Conservation (phyloP, 1,140 invertebrate species). For the Goniozus legneri region DNA sequence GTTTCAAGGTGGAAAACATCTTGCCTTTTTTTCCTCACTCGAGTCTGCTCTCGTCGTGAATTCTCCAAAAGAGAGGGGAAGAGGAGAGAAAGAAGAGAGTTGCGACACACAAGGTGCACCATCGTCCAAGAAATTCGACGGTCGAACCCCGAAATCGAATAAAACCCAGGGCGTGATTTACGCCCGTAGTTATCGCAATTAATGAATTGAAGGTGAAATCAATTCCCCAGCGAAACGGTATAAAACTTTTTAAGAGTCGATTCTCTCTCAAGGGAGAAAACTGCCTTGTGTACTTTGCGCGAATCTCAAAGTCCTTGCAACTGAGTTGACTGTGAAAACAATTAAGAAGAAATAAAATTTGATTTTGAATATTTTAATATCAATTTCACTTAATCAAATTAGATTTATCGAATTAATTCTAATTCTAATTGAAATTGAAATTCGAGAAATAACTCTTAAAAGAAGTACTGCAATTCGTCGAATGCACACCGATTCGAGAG, state of each 20-base stretch:
- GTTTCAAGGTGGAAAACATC: too few species aligned
- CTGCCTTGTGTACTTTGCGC: too few species aligned
- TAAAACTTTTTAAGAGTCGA: too few species aligned
- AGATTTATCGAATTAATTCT: too few species aligned
- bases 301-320: too few species aligned
- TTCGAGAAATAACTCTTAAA: not conserved
- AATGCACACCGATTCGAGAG: not conserved
- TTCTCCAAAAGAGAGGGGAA: not conserved
- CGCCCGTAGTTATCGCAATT: not conserved
- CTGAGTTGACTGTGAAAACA: too few species aligned
- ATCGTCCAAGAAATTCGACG: not conserved
- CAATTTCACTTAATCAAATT: too few species aligned
- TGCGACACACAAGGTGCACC: too few species aligned
- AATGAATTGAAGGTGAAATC: constrained; percentile 23
- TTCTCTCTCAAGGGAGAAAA: too few species aligned
- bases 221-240: too few species aligned
- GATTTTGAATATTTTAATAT: too few species aligned
- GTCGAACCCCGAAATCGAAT: not conserved
- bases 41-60: not conserved
- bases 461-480: not conserved
- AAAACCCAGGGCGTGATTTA: not conserved
- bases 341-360: too few species aligned
- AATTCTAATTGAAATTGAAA: not conserved
- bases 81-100: constrained; percentile 17
- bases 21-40: not conserved